phyloP scores from a whole-genome alignment of 2,797 vertebrate genomes.

The Danio jaintianensis region DNA sequence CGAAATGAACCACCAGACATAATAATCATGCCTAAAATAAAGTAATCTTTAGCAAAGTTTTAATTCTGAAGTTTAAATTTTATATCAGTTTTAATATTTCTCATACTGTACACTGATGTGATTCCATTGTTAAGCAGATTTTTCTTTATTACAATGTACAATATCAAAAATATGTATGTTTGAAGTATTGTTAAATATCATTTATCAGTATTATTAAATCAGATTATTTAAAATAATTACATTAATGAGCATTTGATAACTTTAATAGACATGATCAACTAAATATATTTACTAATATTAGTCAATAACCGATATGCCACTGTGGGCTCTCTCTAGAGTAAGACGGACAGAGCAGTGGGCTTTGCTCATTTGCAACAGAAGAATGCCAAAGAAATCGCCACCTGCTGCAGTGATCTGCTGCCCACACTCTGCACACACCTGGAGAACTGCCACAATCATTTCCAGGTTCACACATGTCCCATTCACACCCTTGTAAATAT shows the following conservation, averaged over 20 bases:
- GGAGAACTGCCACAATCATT: slow-evolving; percentile 96
- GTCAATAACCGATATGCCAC: background rate
- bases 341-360: slow-evolving; percentile 81
- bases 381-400: slow-evolving; percentile 82
- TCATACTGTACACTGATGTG: background rate
- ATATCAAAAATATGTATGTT: too few species aligned
- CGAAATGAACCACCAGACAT: too few species aligned
- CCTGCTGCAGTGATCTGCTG: slow-evolving; percentile 81
- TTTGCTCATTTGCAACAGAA: slow-evolving; percentile 92
- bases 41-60: background rate
- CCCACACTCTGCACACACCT: slow-evolving; percentile 90
- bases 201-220: too few species aligned
- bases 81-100: too few species aligned
- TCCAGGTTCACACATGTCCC: slow-evolving; percentile 81
- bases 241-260: too few species aligned
- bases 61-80: too few species aligned
- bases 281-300: background rate
- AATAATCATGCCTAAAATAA: too few species aligned
- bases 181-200: too few species aligned
- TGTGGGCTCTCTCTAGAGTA: slow-evolving; percentile 72
- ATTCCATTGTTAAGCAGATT: too few species aligned
- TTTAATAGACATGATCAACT: too few species aligned
- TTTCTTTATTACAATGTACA: too few species aligned
- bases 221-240: too few species aligned
- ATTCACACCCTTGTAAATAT: background rate